Evolutionary conservation across 2,888 invertebrate genomes (phyloP).

Genomic region (Apotomis betuletana): DNA sequence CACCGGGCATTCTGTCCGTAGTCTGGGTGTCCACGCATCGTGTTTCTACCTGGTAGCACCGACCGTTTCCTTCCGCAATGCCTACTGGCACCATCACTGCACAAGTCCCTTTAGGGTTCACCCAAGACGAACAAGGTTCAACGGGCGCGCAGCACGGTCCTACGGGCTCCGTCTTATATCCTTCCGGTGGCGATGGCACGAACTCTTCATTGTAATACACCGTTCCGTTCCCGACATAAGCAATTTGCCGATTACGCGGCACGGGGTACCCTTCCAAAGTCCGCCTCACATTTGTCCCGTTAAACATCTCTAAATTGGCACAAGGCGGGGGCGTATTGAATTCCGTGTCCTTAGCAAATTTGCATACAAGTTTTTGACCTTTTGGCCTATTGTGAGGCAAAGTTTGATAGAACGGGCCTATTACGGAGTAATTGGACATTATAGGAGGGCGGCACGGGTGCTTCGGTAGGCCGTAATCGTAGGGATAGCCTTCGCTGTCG

Average conservation of each 20-base stretch:
- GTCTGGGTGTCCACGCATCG: conserved; percentile 86
- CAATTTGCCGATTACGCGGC: conserved; percentile 79
- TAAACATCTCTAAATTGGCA: conserved; percentile 74
- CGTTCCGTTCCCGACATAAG: conserved; percentile 76
- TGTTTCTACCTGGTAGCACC: conserved; percentile 82
- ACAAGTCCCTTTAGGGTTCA: conserved; percentile 80
- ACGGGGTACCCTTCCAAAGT: conserved; percentile 92
- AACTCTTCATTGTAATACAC: conserved; percentile 83
- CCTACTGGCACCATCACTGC: conserved; percentile 80
- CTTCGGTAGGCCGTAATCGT: conserved; percentile 90
- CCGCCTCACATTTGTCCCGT: conserved; percentile 86
- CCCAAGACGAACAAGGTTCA: conserved; percentile 76
- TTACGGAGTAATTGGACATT: conserved; percentile 74
- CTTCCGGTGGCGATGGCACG: conserved; percentile 88
- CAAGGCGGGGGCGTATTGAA: conserved; percentile 73
- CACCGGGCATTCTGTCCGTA: conserved; percentile 76
- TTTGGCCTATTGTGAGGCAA: conserved; percentile 89
- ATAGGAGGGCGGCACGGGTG: conserved; percentile 78
- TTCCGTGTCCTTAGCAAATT: conserved; percentile 79
- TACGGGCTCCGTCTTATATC: conserved; percentile 85
- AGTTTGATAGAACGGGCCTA: conserved; percentile 87
- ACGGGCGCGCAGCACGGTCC: conserved; percentile 75
- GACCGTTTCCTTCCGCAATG: conserved; percentile 72
- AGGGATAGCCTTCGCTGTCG: conserved; percentile 90
- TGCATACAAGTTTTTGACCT: conserved; percentile 78